Conservation (phyloP, 1,140 invertebrate genomes). For the Nasonia longicornis region DNA sequence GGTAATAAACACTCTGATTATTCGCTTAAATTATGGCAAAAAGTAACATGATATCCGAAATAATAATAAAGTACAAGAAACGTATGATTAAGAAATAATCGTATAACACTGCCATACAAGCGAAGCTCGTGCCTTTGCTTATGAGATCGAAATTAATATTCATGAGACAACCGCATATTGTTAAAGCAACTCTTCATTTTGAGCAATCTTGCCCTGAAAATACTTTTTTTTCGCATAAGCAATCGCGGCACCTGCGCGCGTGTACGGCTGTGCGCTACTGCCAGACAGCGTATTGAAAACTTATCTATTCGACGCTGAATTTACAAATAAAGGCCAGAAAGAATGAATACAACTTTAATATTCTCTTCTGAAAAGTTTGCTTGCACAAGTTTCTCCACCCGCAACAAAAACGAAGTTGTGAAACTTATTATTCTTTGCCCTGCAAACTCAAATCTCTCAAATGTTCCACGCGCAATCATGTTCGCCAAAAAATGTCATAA, state of each 20-base stretch:
- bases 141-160: neutral
- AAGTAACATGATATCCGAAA: too few species aligned
- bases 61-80: too few species aligned
- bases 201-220: neutral
- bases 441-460: conserved; percentile 3
- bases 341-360: conserved; percentile 1
- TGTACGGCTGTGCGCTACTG: neutral
- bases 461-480: conserved; percentile 4
- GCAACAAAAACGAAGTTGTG: neutral
- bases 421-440: conserved; percentile 1
- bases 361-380: neutral
- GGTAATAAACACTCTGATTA: neutral
- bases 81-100: too few species aligned
- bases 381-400: neutral
- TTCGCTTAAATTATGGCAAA: neutral
- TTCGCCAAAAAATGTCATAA: conserved; percentile 7
- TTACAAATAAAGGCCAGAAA: neutral
- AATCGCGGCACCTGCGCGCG: neutral
- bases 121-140: too few species aligned
- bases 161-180: neutral
- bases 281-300: neutral
- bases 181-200: neutral
- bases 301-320: neutral
- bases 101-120: too few species aligned
- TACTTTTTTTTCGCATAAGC: neutral